phyloP scores from a whole-genome alignment of 2,888 invertebrate species.

The Nineta flava region DNA sequence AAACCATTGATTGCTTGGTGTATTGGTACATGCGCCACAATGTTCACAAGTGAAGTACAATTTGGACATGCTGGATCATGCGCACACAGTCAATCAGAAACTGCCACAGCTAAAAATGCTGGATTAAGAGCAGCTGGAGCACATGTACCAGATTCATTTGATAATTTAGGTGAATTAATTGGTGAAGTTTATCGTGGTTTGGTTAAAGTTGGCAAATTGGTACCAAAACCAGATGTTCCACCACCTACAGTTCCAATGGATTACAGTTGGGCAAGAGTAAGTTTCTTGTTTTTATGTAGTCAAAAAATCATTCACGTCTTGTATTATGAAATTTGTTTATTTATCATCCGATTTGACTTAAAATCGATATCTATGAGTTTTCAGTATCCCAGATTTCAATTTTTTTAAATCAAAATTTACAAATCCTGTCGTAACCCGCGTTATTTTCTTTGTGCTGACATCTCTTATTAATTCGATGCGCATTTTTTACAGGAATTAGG shows the following conservation, averaged over 20 bases:
- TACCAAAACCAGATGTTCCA: slow-evolving; percentile 79
- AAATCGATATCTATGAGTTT: too few species aligned
- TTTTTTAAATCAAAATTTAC: too few species aligned
- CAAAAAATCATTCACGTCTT: too few species aligned
- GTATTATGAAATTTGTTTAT: slow-evolving; percentile 1
- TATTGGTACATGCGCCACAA: slow-evolving; percentile 62
- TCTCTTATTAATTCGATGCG: too few species aligned
- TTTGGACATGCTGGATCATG: slow-evolving; percentile 99
- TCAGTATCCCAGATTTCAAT: too few species aligned
- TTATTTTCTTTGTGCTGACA: neutral
- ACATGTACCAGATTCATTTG: slow-evolving; percentile 83
- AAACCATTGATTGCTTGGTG: slow-evolving; percentile 99
- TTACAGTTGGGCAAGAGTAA: slow-evolving; percentile 87
- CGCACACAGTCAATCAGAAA: slow-evolving; percentile 86
- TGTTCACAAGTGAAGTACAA: slow-evolving; percentile 79
- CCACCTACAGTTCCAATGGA: slow-evolving; percentile 99
- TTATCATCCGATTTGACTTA: too few species aligned
- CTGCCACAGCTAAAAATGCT: slow-evolving; percentile 83
- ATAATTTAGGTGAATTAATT: slow-evolving; percentile 67
- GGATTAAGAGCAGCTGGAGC: slow-evolving; percentile 73
- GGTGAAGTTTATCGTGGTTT: slow-evolving; percentile 57
- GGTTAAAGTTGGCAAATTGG: slow-evolving; percentile 67
- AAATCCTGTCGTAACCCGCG: neutral
- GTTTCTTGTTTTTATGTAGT: slow-evolving; percentile 17
- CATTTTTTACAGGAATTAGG: slow-evolving; percentile 65